Percentiles rank a stretch among this genome's conserved stretches.
phyloP scores from a whole-genome alignment of 30 jellyfish, hydroid and myxozoan species.

The Aurelia aurita complex sp. Pacific region DNA sequence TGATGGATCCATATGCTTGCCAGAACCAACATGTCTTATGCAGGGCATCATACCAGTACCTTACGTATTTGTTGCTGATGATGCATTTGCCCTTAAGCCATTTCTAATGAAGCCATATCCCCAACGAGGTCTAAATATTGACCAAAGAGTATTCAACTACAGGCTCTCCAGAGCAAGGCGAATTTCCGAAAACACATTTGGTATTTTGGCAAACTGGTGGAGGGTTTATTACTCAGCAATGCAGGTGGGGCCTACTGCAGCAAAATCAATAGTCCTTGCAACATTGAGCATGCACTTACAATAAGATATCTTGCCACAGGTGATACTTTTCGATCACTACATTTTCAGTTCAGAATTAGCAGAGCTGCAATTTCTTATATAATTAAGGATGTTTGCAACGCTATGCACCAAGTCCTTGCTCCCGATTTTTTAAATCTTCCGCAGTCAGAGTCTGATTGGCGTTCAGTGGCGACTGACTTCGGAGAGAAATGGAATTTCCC shows the following conservation, averaged over 20 bases:
- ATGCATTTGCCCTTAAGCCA: slow-evolving; percentile 43
- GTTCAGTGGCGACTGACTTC: too few relatives aligned
- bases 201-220: slow-evolving; percentile 37
- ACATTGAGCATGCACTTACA: neutral
- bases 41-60: slow-evolving; percentile 16
- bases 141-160: too few relatives aligned
- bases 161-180: slow-evolving; percentile 5
- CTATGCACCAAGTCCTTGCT: too few relatives aligned
- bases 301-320: too few relatives aligned
- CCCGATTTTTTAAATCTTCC: too few relatives aligned
- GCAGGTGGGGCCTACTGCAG: slow-evolving; percentile 13
- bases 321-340: too few relatives aligned
- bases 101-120: slow-evolving; percentile 38
- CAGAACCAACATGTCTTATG: neutral
- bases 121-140: slow-evolving; percentile 11
- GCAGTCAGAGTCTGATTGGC: too few relatives aligned
- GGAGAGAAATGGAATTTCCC: too few relatives aligned
- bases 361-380: too few relatives aligned
- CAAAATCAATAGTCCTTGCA: slow-evolving; percentile 2
- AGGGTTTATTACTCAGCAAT: slow-evolving; percentile 11
- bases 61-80: slow-evolving; percentile 35
- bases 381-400: too few relatives aligned
- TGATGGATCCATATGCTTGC: slow-evolving; percentile 5
- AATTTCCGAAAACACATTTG: slow-evolving; percentile 42
- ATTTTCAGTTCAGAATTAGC: too few relatives aligned